These are phyloP conservation scores for Drosophila aff. DNA, from an alignment of 1,140 invertebrate genomes.

Conservation along the genomic window DNA sequence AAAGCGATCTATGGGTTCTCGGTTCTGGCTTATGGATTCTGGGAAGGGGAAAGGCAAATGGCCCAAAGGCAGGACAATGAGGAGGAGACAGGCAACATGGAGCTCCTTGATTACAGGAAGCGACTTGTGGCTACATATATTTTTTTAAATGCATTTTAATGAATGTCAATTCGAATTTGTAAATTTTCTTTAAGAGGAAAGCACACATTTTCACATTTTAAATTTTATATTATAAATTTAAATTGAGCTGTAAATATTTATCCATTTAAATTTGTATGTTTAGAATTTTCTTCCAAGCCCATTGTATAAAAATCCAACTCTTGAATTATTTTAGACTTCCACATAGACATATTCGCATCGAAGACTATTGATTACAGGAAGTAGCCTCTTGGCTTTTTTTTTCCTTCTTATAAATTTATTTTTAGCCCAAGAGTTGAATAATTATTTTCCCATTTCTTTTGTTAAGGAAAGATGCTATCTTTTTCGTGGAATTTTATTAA, in stretches of 20 bases:
- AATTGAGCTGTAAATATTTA: not conserved
- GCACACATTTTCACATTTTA: not conserved
- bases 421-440: slow-evolving; percentile 28
- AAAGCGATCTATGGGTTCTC: slow-evolving; percentile 42
- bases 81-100: slow-evolving; percentile 29
- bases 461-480: slow-evolving; percentile 15
- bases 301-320: not conserved
- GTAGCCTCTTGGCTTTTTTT: not conserved
- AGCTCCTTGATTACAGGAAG: slow-evolving; percentile 12
- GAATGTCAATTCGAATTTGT: not conserved
- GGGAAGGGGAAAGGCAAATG: slow-evolving; percentile 12
- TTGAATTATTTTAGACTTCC: too few relatives aligned
- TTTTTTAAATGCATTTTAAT: not conserved
- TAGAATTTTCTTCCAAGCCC: not conserved
- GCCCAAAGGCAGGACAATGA: slow-evolving; percentile 54
- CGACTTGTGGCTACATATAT: not conserved
- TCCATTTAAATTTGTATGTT: not conserved
- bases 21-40: slow-evolving; percentile 22
- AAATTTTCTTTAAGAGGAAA: not conserved
- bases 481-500: slow-evolving; percentile 32
- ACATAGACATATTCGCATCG: not conserved
- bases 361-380: slow-evolving; percentile 19
- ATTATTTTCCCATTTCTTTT: slow-evolving; percentile 40
- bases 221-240: not conserved
- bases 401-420: slow-evolving; percentile 7